Percentiles rank a stretch among this genome's conserved stretches.
Evolutionary conservation across 2,888 invertebrate genomes (phyloP).

Genomic region (Zonitis immaculata): DNA sequence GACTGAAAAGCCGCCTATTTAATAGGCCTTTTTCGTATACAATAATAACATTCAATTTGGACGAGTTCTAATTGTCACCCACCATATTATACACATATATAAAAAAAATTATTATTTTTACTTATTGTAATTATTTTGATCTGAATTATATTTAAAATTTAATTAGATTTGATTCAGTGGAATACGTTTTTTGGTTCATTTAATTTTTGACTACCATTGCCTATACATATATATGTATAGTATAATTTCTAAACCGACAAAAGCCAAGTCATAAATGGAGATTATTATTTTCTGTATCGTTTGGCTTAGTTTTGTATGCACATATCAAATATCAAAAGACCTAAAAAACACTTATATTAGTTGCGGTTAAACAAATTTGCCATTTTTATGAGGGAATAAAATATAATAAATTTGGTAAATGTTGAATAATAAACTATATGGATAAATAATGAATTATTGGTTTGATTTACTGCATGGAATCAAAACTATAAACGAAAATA

Average conservation of each 20-base stretch:
- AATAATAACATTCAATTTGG: constrained; percentile 2
- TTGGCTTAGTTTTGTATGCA: constrained; percentile 11
- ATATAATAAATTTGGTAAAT: neutral
- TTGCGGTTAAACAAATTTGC: constrained; percentile 16
- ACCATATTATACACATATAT: no score
- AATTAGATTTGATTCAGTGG: neutral
- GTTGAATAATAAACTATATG: no score
- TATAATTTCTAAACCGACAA: neutral
- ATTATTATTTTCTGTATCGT: constrained; percentile 18
- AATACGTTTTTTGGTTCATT: neutral
- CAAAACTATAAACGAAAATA: no score
- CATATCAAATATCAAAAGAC: constrained; percentile 19
- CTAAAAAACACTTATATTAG: constrained; percentile 14
- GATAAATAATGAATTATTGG: no score
- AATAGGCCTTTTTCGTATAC: constrained; percentile 1
- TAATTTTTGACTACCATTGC: neutral
- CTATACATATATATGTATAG: no score
- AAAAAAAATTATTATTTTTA: neutral
- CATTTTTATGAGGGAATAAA: neutral
- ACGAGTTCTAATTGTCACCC: constrained; percentile 1
- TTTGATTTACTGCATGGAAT: no score
- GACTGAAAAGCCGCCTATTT: constrained; percentile 12
- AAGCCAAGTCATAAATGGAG: neutral
- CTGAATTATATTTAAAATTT: neutral
- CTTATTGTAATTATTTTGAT: neutral